Evolutionary conservation across 1,140 invertebrate genomes (phyloP).

Genomic region (Andricus grossulariae): DNA sequence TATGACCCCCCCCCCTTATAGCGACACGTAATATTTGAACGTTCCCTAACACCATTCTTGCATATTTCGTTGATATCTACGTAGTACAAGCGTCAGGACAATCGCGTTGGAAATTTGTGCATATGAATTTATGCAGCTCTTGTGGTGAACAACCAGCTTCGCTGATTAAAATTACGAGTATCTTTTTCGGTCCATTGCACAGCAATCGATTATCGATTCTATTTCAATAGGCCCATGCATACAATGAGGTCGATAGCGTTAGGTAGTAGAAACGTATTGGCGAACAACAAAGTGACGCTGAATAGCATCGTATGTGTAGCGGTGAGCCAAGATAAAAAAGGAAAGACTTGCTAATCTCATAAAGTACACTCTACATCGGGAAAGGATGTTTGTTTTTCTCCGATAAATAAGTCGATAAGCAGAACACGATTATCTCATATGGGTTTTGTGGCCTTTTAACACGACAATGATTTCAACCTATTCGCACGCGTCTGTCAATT

Average conservation of each 20-base stretch:
- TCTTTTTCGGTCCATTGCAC: conserved; percentile 9
- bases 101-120: background rate
- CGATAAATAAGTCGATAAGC: conserved; percentile 21
- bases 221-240: background rate
- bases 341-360: conserved; percentile 20
- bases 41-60: no score
- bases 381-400: conserved; percentile 27
- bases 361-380: conserved; percentile 15
- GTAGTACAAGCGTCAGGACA: no score
- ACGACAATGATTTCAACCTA: conserved; percentile 24
- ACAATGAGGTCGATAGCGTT: background rate
- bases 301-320: background rate
- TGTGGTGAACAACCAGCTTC: background rate
- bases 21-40: no score
- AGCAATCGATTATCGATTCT: conserved; percentile 10
- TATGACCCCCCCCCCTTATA: no score
- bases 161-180: conserved; percentile 10
- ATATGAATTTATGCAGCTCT: background rate
- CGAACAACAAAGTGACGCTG: no score
- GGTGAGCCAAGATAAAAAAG: background rate
- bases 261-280: background rate
- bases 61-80: no score
- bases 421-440: conserved; percentile 29
- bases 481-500: conserved; percentile 29
- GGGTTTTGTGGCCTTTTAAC: conserved; percentile 24